Conservation (phyloP, 2,888 invertebrate species). For the Agrenia bidenticulata region DNA sequence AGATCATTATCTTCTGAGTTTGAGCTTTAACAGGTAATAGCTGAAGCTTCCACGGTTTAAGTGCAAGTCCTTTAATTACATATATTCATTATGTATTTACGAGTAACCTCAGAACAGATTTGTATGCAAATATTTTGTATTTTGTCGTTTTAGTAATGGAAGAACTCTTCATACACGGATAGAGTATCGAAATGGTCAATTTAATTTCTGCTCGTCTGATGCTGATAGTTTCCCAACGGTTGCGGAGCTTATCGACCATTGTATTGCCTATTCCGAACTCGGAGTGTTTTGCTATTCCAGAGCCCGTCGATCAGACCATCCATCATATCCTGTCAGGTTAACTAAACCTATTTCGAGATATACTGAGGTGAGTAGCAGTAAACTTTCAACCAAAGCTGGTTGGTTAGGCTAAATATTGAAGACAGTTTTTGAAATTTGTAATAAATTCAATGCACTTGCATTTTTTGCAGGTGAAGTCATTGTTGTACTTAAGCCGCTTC, state of each 20-base stretch:
- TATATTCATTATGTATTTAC: neutral
- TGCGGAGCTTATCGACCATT: slow-evolving; percentile 71
- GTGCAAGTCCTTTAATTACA: neutral
- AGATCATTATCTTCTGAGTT: slow-evolving; percentile 68
- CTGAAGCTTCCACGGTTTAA: neutral
- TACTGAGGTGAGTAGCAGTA: slow-evolving; percentile 59
- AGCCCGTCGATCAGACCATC: slow-evolving; percentile 66
- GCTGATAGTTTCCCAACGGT: slow-evolving; percentile 64
- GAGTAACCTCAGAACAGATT: neutral
- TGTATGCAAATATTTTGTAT: neutral
- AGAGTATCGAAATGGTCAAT: slow-evolving; percentile 69
- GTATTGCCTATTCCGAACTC: slow-evolving; percentile 69
- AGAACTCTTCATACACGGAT: slow-evolving; percentile 73
- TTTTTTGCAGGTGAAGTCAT: slow-evolving; percentile 61
- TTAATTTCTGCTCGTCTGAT: slow-evolving; percentile 60
- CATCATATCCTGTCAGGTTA: slow-evolving; percentile 71
- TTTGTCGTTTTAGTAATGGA: slow-evolving; percentile 59
- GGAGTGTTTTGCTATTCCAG: slow-evolving; percentile 73
- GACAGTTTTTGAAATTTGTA: too few species aligned
- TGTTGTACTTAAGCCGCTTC: slow-evolving; percentile 73
- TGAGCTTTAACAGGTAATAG: slow-evolving; percentile 67
- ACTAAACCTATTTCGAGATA: slow-evolving; percentile 74
- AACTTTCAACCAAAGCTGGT: neutral
- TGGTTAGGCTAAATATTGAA: neutral
- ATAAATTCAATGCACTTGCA: slow-evolving; percentile 3